Base-by-base conservation (phyloP, 1,140 invertebrate genomes). In the Helicoverpa armigera region DNA sequence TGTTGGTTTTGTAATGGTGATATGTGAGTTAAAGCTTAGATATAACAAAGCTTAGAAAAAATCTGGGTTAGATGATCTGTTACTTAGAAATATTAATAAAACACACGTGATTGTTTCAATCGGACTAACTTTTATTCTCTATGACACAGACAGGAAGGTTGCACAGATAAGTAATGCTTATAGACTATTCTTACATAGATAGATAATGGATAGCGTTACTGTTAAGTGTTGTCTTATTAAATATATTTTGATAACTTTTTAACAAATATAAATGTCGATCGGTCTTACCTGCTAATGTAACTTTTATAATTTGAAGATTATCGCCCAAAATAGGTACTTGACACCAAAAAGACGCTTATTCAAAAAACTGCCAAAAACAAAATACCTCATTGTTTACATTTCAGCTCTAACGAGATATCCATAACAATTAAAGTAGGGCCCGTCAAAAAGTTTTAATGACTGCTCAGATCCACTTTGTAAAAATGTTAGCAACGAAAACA, bases 381-480 rank as follows among this genome's bases (percentile, higher is more conserved):
- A 67, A 79, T 56, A 69, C 54, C 43, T 70, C 70, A 79, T 79
- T 79, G 67, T 72, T 14, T 61, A 61, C 48, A 48, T 58, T 72
- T 72, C 69, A 70, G 65, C 61, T 84, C 72, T 89, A 88, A 90
- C 86, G 83, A 91, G 88, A 88, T 90, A 90, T 88, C 87, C 86
- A 82, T 90, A 89, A 90, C 88, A 91, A 90, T 89, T 91, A 89
- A 88, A 90, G 69, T 76, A 81, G 61, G 78, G 77, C 82, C 86
- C 85, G 85, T 90, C 88, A 91, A 89, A 89, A 91, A 91, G 85
- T 91, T 91, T 91, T 91, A 91, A 91, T 88, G 88, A 90, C 86
- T 88, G 84, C 73, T 61, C 58, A 23, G 48, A 83, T 87, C 85
- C 83, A 85, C 82, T 91, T 90, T 86, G 82, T 84, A 83, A 81